phyloP scores from a whole-genome alignment of 2,113 vertebrate species.

The Poecile atricapillus region DNA sequence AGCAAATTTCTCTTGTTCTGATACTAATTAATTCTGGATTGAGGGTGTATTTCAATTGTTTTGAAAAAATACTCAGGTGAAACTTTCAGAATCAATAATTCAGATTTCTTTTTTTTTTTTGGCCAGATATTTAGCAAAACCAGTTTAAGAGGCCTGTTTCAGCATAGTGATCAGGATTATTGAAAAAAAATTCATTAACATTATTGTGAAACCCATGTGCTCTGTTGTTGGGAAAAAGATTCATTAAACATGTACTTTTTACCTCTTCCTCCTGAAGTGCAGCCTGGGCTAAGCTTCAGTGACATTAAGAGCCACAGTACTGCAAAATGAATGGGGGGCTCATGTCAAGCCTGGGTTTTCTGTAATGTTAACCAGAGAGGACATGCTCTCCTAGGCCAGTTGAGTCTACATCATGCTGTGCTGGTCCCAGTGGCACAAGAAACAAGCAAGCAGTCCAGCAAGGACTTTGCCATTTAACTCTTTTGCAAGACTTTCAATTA shows the following conservation, averaged over 20 bases:
- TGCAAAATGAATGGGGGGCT: background rate
- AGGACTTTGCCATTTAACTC: background rate
- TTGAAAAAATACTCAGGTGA: background rate
- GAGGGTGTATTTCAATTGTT: background rate
- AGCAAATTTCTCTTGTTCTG: background rate
- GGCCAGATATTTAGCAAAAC: background rate
- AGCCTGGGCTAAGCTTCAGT: background rate
- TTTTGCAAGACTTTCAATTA: background rate
- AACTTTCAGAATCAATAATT: background rate
- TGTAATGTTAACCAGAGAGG: background rate
- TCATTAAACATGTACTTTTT: background rate
- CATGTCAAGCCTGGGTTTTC: background rate
- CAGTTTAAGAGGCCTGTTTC: background rate
- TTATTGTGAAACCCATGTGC: background rate
- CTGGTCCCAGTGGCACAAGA: background rate
- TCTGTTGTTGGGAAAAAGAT: background rate
- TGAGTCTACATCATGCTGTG: background rate
- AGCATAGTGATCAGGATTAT: background rate
- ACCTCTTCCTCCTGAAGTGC: background rate
- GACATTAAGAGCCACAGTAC: fast-evolving
- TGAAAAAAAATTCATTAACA: background rate
- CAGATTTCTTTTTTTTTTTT: background rate
- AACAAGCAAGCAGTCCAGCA: background rate
- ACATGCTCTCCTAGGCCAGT: background rate
- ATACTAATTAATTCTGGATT: background rate